These are phyloP conservation scores for Gerris lacustris DNA, from an alignment of 2,888 invertebrate genomes.

Conservation along the genomic window DNA sequence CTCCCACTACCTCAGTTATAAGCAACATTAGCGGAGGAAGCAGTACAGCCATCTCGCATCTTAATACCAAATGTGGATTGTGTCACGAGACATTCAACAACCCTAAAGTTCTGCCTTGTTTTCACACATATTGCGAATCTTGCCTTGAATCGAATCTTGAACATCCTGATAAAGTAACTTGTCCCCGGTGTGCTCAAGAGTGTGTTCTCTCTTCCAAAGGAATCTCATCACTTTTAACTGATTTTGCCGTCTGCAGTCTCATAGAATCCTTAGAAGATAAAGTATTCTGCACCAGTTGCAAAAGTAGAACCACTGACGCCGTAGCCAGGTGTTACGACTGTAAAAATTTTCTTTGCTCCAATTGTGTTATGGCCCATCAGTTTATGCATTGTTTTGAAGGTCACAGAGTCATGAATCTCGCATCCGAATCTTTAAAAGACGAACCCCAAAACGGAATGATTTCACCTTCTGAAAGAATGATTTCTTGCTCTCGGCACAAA, in stretches of 20 bases:
- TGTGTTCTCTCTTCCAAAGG: constrained; percentile 44
- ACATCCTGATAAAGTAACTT: constrained; percentile 57
- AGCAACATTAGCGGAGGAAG: constrained; percentile 36
- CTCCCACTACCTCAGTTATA: constrained; percentile 55
- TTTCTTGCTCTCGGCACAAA: constrained; percentile 78
- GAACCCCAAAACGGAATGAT: constrained; percentile 40
- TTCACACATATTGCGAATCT: constrained; percentile 70
- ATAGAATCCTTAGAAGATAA: constrained; percentile 34
- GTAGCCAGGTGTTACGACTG: constrained; percentile 94
- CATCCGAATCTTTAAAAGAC: constrained; percentile 35
- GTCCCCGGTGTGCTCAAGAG: constrained; percentile 53
- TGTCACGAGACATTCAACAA: constrained; percentile 64
- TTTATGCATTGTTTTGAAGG: constrained; percentile 99
- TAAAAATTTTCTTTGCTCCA: constrained; percentile 87
- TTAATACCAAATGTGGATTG: constrained; percentile 36
- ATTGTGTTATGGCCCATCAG: constrained; percentile 97
- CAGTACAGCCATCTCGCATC: constrained; percentile 29
- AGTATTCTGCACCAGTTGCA: constrained; percentile 89
- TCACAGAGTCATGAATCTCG: constrained; percentile 63
- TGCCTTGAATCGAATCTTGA: constrained; percentile 64
- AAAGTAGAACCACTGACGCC: constrained; percentile 85
- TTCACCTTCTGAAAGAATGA: constrained; percentile 40
- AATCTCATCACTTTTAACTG: constrained; percentile 53
- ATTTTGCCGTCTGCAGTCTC: constrained; percentile 45
- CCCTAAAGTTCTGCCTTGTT: constrained; percentile 65